Evolutionary conservation across 2,797 vertebrate genomes (phyloP).

Genomic region (Ceryle rudis): DNA sequence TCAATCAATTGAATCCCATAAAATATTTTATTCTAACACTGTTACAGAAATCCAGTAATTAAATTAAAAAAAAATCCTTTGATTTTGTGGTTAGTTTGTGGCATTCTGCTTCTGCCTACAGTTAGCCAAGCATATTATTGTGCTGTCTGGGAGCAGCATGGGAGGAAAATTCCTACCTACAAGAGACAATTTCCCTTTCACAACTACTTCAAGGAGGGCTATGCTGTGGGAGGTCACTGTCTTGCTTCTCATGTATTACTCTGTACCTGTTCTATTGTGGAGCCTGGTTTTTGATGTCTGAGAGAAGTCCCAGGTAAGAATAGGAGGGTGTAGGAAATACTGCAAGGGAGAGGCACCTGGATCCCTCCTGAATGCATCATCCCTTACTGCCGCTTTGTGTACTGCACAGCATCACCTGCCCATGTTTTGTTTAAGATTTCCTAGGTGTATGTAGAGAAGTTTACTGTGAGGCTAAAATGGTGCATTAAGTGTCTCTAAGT

Average conservation of each 20-base stretch:
- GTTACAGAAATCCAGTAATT: background rate
- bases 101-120: background rate
- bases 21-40: slow-evolving; percentile 8
- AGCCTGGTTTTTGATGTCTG: background rate
- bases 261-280: background rate
- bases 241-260: background rate
- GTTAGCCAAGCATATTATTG: background rate
- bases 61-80: background rate
- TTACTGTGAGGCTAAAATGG: background rate
- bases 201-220: background rate
- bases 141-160: background rate
- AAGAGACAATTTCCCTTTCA: background rate
- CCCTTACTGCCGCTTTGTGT: background rate
- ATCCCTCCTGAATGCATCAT: background rate
- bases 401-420: background rate
- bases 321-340: background rate
- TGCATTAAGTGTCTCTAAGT: background rate
- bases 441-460: background rate
- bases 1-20: background rate
- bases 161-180: background rate
- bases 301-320: background rate
- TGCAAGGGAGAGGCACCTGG: background rate
- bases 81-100: background rate
- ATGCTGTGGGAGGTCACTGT: background rate
- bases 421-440: background rate